Base-by-base conservation (phyloP, 2,797 vertebrate species). In the Alca torda region DNA sequence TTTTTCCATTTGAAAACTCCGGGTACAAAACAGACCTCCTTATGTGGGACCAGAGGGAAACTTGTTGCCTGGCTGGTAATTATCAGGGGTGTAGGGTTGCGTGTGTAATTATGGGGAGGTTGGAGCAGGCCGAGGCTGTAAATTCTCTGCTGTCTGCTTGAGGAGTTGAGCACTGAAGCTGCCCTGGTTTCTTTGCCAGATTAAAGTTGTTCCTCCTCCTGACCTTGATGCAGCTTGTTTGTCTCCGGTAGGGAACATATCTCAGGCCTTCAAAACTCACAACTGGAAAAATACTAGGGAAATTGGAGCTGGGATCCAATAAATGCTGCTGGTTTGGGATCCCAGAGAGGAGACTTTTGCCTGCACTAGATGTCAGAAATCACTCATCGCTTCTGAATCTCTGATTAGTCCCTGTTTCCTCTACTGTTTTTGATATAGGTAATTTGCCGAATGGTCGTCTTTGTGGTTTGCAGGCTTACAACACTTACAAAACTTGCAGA, bases 91-190 rank as follows among this genome's bases (percentile, higher is more conserved):
- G 76, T 97, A 93, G 73, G 31, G 60, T 96, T 96, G 84, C 61
- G 0, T 88, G 21, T 67, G 45, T 82, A 82, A 79, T 96, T 95
- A 92, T 17, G 39, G 56, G 79, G 81, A 70, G 25, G 53, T 24
- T 70, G 48, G 45, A 94, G 59, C 89, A 84, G 92, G 87, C 70
- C 60, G 74, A 86, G 63, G 89, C 16, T 86, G 85, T 97, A 96
- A 97, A 96, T 96, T 93, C 74, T 93, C 73, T 12, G 10, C 94
- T 92, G 84, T 88, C 96, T 94, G 54, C 87, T 95, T 21, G 20
- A 88, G 84, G 61, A 85, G 35, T 24, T 89, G 69, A 69, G 61
- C 1, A 0, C 92, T 78, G 92, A 87, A 84, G 70, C 56, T 74
- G 90, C 39, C 57, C 76, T 48, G 73, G 25, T 26, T 57, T 75